These are phyloP conservation scores for Cossypha niveicapilla DNA, from an alignment of 2,797 vertebrate genomes.

Conservation along the genomic window DNA sequence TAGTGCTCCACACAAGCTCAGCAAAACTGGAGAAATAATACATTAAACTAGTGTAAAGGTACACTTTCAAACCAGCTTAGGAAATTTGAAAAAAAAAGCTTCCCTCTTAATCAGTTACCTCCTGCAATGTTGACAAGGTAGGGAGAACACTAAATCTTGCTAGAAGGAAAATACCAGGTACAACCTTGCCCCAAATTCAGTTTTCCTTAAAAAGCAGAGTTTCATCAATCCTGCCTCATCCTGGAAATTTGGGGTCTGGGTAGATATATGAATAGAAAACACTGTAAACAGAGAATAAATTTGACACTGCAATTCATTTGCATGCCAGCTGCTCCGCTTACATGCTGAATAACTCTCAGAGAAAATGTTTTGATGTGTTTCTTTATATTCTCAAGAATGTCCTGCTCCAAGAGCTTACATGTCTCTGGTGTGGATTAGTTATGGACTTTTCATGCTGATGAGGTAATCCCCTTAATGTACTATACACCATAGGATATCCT, in stretches of 20 bases:
- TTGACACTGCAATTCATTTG: background rate
- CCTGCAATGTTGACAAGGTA: background rate
- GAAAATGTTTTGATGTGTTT: background rate
- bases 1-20: background rate
- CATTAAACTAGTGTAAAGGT: background rate
- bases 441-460: constrained; percentile 54
- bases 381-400: background rate
- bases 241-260: background rate
- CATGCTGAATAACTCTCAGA: background rate
- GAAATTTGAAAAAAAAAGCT: background rate
- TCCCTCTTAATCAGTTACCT: background rate
- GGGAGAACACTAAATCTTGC: background rate
- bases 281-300: background rate
- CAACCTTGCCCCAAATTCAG: rapidly evolving
- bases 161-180: background rate
- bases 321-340: background rate
- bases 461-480: constrained; percentile 55
- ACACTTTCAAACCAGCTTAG: background rate
- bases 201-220: background rate
- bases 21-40: background rate
- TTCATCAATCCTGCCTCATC: background rate
- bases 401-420: background rate
- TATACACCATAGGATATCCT: constrained; percentile 58
- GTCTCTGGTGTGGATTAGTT: constrained; percentile 60
- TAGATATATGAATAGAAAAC: background rate